Evolutionary conservation across 2,113 vertebrate species (phyloP), one percentile per base, ranked within the genome.

Genomic region (Choloepus hoffmanni): DNA sequence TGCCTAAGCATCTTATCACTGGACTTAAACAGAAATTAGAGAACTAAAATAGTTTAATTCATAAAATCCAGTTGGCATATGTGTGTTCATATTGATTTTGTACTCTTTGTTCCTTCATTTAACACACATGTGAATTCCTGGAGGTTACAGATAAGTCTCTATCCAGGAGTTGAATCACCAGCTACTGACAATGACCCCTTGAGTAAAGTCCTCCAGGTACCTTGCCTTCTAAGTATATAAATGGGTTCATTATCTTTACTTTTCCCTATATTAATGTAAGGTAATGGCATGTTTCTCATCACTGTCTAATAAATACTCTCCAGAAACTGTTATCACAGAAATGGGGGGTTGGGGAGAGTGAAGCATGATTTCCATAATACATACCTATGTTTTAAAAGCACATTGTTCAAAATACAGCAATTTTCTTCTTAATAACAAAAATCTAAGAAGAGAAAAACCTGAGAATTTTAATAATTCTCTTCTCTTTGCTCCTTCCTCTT

Each of bases 81-180:
- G 26, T 83, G n/a, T 36, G 13, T 74, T 53, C 92, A 9, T 95
- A 96, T n/a, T 48, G 95, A 97, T 96, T 94, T 89, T 55, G 30
- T 76, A 73, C 18, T 97, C 97, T 95, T 93, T 93, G 93, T 96
- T 95, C 94, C 92, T 68, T 81, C 77, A 84, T 72, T 60, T 40
- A 30, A 43, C 14, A 78, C 7, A 28, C 43, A 92, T 81, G 87
- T 86, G 94, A 98, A 97, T 96, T 65, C 87, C 97, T 90, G 95
- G 77, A 79, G 93, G 89, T 88, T 77, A 77, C 19, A 84, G 82
- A 15, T 55, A 72, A 77, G 77, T 67, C 96, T 96, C 90, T 89
- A 92, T 83, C 72, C 89, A 92, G 79, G 85, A 95, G 85, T 53
- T 96, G 84, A 94, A 91, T 2, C 45, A 50, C 62, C 88, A 95